Conservation (phyloP, 2,113 vertebrate genomes). For the Ctenomys sociabilis region DNA sequence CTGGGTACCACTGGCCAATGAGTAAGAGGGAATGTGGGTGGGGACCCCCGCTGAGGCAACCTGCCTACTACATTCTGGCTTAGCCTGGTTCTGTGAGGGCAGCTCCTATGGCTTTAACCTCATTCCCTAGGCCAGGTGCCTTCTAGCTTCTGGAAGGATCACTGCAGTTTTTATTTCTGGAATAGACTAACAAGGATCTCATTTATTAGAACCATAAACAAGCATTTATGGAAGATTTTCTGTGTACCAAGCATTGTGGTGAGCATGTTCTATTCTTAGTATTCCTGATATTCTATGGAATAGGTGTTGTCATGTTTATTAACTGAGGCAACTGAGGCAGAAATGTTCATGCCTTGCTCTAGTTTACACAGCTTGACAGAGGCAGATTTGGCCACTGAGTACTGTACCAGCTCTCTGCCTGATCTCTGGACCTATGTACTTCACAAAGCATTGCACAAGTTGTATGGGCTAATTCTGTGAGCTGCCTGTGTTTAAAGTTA, state of each 20-base stretch:
- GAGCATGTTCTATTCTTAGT: not conserved
- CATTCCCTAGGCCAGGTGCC: not conserved
- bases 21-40: not conserved
- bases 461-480: not conserved
- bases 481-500: not conserved
- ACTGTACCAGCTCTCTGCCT: not conserved
- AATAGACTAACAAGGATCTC: not conserved
- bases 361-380: not conserved
- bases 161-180: not conserved
- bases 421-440: not conserved
- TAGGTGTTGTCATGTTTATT: not conserved
- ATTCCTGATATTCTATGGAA: not conserved
- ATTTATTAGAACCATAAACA: not conserved
- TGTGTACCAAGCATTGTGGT: not conserved
- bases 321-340: not conserved
- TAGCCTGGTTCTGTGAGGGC: no score
- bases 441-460: not conserved
- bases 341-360: not conserved
- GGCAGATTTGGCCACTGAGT: no score
- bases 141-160: not conserved
- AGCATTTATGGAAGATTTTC: not conserved
- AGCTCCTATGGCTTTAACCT: no score
- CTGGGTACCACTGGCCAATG: not conserved
- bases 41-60: rapidly evolving
- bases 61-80: not conserved